Conservation (phyloP, 2,113 vertebrate genomes). For the Atrichornis clamosus region DNA sequence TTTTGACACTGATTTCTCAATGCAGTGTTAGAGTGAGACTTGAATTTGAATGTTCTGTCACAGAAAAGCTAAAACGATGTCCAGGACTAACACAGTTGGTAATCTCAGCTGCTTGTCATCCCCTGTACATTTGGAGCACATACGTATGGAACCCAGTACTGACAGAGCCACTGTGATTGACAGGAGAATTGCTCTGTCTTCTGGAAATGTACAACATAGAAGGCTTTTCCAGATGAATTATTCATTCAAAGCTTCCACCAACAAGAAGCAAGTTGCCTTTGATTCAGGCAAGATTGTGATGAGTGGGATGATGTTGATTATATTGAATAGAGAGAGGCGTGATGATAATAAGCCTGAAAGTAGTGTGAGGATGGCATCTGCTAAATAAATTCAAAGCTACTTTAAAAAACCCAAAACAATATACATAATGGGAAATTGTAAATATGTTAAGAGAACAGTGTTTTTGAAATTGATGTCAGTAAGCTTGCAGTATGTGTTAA, state of each 20-base stretch:
- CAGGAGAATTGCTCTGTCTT: constrained; percentile 66
- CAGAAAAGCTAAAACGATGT: constrained; percentile 52
- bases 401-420: neutral
- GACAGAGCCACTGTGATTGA: constrained; percentile 57
- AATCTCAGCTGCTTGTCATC: constrained; percentile 50
- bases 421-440: neutral
- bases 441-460: neutral
- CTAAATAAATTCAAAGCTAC: constrained; percentile 54
- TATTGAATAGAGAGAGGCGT: constrained; percentile 27
- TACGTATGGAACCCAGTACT: constrained; percentile 30
- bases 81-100: constrained; percentile 59
- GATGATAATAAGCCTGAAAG: constrained; percentile 50
- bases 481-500: neutral
- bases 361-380: neutral
- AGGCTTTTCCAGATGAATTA: constrained; percentile 69
- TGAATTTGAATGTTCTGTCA: constrained; percentile 63
- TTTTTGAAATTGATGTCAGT: neutral
- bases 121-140: constrained; percentile 3
- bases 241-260: constrained; percentile 67
- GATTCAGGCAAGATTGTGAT: constrained; percentile 43
- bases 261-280: constrained; percentile 57
- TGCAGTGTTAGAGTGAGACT: constrained; percentile 10
- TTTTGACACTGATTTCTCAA: neutral
- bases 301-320: constrained; percentile 35
- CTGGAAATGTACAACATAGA: constrained; percentile 61